Evolutionary conservation across 2,797 vertebrate genomes (phyloP).

Genomic region (Cephalopachus bancanus): DNA sequence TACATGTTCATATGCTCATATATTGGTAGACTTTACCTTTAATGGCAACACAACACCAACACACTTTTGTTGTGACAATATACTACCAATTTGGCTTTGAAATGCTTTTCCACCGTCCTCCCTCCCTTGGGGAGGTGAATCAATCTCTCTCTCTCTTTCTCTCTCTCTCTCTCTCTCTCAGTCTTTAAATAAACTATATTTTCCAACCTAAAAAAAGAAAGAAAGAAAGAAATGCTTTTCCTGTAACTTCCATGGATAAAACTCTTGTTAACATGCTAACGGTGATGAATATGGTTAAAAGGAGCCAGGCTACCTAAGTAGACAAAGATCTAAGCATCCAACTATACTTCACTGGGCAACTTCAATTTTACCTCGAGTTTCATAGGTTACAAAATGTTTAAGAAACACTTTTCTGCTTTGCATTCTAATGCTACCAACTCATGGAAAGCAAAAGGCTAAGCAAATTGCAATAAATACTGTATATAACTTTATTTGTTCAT

Average conservation of each 20-base stretch:
- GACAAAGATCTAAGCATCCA: not conserved
- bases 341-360: not conserved
- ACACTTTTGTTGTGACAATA: not conserved
- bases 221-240: not conserved
- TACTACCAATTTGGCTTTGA: not conserved
- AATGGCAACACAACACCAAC: not conserved
- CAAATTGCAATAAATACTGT: not conserved
- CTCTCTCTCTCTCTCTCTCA: no score
- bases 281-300: not conserved
- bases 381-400: not conserved
- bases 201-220: no score
- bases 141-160: no score
- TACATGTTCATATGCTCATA: not conserved
- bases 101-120: not conserved
- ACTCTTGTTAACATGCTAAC: not conserved
- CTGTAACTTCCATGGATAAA: not conserved
- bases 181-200: no score
- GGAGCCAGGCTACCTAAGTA: not conserved
- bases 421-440: not conserved
- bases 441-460: not conserved
- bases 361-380: not conserved
- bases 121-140: no score
- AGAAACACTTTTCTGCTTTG: not conserved
- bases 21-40: not conserved
- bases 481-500: not conserved